These are phyloP conservation scores for Trissolcus japonicus DNA, from an alignment of 2,888 invertebrate genomes.

Conservation along the genomic window DNA sequence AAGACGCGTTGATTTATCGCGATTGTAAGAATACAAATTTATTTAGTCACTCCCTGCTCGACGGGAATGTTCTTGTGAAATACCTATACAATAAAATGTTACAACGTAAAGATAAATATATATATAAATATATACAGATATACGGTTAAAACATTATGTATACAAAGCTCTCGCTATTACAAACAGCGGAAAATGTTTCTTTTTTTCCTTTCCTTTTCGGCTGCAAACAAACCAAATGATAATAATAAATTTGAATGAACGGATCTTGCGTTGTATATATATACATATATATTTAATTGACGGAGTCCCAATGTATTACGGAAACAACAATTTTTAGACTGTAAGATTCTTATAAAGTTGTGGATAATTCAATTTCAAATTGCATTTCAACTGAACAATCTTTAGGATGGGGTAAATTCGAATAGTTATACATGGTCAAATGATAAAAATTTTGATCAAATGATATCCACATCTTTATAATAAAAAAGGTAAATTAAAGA, in stretches of 20 bases:
- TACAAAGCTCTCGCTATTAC: constrained; percentile 18
- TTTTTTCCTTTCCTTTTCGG: neutral
- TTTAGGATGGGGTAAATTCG: too few species aligned
- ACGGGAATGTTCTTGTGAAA: constrained; percentile 37
- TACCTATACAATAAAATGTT: constrained; percentile 35
- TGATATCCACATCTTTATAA: constrained; percentile 37
- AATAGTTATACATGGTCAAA: too few species aligned
- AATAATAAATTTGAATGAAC: constrained; percentile 28
- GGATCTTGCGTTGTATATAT: constrained; percentile 49
- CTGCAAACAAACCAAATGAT: constrained; percentile 8
- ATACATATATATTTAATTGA: constrained; percentile 54
- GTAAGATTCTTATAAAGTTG: constrained; percentile 43
- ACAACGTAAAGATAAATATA: constrained; percentile 38
- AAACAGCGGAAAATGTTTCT: constrained; percentile 1
- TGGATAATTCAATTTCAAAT: constrained; percentile 12
- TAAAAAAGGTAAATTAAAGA: constrained; percentile 69
- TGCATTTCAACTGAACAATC: too few species aligned
- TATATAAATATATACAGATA: constrained; percentile 54
- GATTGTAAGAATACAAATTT: constrained; percentile 8
- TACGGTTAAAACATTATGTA: constrained; percentile 22
- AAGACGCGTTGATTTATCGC: constrained; percentile 19
- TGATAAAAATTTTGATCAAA: neutral
- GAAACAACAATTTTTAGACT: constrained; percentile 47
- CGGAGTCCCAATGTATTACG: constrained; percentile 49
- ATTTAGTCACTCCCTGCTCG: constrained; percentile 37